These are phyloP conservation scores for Chelonoidis abingdonii DNA, from an alignment of 2,113 vertebrate species.

Conservation along the genomic window DNA sequence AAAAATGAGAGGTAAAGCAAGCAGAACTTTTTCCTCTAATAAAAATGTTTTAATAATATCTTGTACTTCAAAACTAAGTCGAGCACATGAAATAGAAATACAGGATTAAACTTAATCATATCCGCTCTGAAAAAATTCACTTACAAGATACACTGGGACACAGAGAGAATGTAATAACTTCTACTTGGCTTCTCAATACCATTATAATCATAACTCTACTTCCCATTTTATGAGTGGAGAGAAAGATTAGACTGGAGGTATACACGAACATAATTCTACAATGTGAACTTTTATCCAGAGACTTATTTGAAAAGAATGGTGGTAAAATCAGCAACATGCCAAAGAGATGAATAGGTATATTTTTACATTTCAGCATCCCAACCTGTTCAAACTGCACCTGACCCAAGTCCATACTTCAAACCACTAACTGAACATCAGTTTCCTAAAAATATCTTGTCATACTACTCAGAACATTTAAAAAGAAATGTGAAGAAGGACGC, in stretches of 20 bases:
- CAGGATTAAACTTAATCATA: slow-evolving; percentile 23
- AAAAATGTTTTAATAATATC: not conserved
- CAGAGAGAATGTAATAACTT: not conserved
- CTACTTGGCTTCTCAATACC: not conserved
- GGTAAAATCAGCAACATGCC: not conserved
- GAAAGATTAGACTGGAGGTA: not conserved
- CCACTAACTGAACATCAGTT: not conserved
- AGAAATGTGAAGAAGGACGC: not conserved
- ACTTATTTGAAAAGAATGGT: fast-evolving
- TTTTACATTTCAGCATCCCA: not conserved
- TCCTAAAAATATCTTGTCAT: not conserved
- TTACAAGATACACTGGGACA: not conserved
- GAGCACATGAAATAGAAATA: slow-evolving; percentile 24
- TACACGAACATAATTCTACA: not conserved
- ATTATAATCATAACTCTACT: not conserved
- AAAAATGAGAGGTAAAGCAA: not conserved
- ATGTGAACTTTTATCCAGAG: not conserved
- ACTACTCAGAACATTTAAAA: not conserved
- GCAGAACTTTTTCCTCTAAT: not conserved
- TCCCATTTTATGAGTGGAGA: not conserved
- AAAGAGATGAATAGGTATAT: not conserved
- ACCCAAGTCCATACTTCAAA: not conserved
- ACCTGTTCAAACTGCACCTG: not conserved
- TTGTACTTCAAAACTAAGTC: not conserved
- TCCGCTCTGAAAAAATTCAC: not conserved